Conservation (phyloP, 2,113 vertebrate genomes). For the Sinocyclocheilus rhinocerous region DNA sequence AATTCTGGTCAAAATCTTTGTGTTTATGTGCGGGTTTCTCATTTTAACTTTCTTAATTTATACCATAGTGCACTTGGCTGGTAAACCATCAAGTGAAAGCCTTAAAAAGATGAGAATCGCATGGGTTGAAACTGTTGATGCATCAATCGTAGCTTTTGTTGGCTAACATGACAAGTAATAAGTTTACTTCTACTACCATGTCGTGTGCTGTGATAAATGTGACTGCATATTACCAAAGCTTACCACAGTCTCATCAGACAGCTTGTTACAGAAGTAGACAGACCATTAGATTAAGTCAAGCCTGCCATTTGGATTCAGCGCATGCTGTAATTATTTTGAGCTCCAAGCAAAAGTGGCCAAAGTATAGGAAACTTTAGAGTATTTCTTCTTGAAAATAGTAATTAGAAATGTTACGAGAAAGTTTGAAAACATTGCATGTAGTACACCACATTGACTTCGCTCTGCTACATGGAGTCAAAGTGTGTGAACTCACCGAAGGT, state of each 20-base stretch:
- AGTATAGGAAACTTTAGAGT: conserved; percentile 18
- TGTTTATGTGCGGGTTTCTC: conserved; percentile 1
- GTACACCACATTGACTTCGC: not conserved
- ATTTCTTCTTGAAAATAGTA: conserved; percentile 25
- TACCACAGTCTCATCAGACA: conserved; percentile 35
- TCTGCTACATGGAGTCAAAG: not conserved
- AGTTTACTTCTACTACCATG: not conserved
- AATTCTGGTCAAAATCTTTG: not conserved
- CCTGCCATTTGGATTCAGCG: conserved; percentile 39
- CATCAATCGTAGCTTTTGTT: not conserved
- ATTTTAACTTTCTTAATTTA: not conserved
- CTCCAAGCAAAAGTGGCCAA: conserved; percentile 28
- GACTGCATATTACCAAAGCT: not conserved
- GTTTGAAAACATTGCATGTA: conserved; percentile 26
- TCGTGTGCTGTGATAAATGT: conserved; percentile 21
- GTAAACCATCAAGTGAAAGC: not conserved
- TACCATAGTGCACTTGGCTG: not conserved
- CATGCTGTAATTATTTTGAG: conserved; percentile 36
- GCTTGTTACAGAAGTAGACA: conserved; percentile 24
- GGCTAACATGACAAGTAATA: not conserved
- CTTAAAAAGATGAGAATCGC: not conserved
- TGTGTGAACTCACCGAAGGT: not conserved
- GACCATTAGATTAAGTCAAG: conserved; percentile 34
- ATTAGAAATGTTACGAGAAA: conserved; percentile 14
- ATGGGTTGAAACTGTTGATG: not conserved